phyloP scores from a whole-genome alignment of 2,888 invertebrate species.

The Rhimphoctona megacephalus region DNA sequence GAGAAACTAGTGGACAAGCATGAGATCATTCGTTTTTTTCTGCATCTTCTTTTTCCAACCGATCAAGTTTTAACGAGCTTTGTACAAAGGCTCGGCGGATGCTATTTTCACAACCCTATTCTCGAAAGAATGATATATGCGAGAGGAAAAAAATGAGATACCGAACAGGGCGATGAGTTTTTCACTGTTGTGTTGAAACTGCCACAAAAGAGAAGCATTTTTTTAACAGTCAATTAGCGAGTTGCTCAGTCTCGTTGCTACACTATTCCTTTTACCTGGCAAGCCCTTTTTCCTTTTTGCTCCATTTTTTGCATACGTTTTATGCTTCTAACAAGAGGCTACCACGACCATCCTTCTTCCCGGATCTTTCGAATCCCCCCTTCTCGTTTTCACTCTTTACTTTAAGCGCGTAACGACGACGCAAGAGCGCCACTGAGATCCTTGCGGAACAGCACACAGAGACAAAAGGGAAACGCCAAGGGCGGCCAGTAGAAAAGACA shows the following conservation, averaged over 20 bases:
- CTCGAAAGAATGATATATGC: conserved; percentile 6
- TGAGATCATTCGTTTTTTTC: conserved; percentile 28
- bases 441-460: conserved; percentile 21
- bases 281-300: neutral
- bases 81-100: conserved; percentile 35
- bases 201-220: conserved; percentile 61
- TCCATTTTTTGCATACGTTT: conserved; percentile 32
- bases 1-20: neutral
- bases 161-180: conserved; percentile 34
- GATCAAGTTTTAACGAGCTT: conserved; percentile 59
- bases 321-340: conserved; percentile 54
- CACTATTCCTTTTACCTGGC: conserved; percentile 2
- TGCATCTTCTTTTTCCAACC: conserved; percentile 12
- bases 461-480: conserved; percentile 49
- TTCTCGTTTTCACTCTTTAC: conserved; percentile 49
- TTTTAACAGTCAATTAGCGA: conserved; percentile 69
- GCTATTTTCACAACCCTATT: neutral
- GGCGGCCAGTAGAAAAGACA: conserved; percentile 25
- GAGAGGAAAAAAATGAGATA: conserved; percentile 14
- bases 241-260: conserved; percentile 56
- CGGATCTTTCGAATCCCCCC: conserved; percentile 34
- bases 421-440: conserved; percentile 34
- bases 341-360: conserved; percentile 20
- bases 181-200: conserved; percentile 45
- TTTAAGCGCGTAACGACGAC: conserved; percentile 9